Evolutionary conservation across 2,797 vertebrate species (phyloP), one percentile per base, ranked within the genome.

Genomic region (Peromyscus attwateri): DNA sequence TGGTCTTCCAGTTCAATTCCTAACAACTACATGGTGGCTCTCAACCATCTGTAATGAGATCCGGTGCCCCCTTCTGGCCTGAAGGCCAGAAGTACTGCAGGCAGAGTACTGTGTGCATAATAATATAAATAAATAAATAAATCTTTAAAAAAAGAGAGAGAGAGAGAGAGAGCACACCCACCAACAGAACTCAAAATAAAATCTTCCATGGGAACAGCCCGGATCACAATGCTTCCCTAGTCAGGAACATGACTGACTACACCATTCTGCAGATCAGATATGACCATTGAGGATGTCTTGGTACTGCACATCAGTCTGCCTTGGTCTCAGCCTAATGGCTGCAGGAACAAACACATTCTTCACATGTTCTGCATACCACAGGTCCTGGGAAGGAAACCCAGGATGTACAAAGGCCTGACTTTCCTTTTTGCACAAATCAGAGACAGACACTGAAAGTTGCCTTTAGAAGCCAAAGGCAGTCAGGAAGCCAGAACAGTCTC

Each of bases 201-300:
- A 12, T n/a, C 66, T 70, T 70, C 66, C 31, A 34, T 4, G 12
- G 49, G 49, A 52, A 52, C 49, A 52, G 49, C 49, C 49, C 12
- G 49, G 49, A 13, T 52, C 57, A 57, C 62, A 46, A 21, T 1
- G 5, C 52, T 19, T 16, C 52, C n/a, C 60, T 43, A 3, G 37
- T 27, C 31, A n/a, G 40, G 0, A 0, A 49, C 29, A 23, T 0
- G 6, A n/a, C 0, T 2, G 29, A 6, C 46, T 23, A n/a, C 46
- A 81, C 29, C 19, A 27, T 6, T 21, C 10, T 25, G 7, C 34
- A 73, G 27, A 66, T 21, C 8, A 52, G 27, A 1, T 27, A 1
- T 3, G 5, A 21, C n/a, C 9, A n/a, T n/a, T n/a, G n/a, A 16
- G 4, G 34, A 55, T 43, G n/a, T 21, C 25, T 71, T 49, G n/a